phyloP scores from a whole-genome alignment of 2,797 vertebrate genomes.

The Megalops cyprinoides region DNA sequence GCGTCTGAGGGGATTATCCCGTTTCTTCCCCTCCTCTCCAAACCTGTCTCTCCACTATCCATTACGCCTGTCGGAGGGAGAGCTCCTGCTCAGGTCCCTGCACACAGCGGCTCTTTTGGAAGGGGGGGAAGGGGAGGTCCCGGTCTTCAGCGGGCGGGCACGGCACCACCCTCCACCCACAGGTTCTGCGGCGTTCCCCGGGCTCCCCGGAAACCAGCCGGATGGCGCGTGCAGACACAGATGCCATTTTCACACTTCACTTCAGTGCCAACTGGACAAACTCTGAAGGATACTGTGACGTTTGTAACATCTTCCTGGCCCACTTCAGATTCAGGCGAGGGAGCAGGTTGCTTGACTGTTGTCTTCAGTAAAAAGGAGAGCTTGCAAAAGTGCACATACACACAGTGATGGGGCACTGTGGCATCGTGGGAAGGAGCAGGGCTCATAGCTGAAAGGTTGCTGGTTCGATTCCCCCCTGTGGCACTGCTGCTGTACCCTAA shows the following conservation, averaged over 20 bases:
- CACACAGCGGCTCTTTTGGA: not conserved
- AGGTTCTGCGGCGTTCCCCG: not conserved
- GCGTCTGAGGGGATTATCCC: not conserved
- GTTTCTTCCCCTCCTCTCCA: not conserved
- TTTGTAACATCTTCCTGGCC: too few relatives aligned
- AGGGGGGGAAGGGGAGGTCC: not conserved
- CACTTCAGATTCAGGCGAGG: too few relatives aligned
- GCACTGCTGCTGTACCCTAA: too few relatives aligned
- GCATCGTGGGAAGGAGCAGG: too few relatives aligned
- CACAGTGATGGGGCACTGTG: too few relatives aligned
- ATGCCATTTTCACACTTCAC: not conserved
- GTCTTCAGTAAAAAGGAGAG: too few relatives aligned
- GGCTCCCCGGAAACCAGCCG: not conserved
- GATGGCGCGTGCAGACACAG: not conserved
- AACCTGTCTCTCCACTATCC: not conserved
- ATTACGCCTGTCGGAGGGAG: not conserved
- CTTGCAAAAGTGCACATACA: too few relatives aligned
- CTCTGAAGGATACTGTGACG: too few relatives aligned
- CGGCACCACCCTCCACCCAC: not conserved
- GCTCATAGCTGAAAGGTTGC: too few relatives aligned
- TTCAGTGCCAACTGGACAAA: not conserved
- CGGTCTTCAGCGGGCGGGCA: not conserved
- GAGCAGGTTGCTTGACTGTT: too few relatives aligned
- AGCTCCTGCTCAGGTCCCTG: not conserved
- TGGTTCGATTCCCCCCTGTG: too few relatives aligned